Percentiles rank a stretch among this genome's conserved stretches.
phyloP scores from a whole-genome alignment of 2,888 invertebrate species.

The Latrodectus hesperus region DNA sequence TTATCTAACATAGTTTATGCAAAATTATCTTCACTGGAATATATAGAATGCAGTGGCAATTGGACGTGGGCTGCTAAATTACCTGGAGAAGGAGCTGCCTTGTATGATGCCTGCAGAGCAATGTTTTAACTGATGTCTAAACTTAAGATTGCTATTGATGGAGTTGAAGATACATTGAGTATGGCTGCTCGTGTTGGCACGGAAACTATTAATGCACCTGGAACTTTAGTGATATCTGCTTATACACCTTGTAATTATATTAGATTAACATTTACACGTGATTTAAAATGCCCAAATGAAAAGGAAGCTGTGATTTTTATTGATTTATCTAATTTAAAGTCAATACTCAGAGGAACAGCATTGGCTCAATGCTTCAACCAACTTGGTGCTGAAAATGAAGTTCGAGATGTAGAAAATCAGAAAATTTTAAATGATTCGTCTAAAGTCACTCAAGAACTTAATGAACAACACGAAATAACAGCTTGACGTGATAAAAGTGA shows the following conservation, averaged over 20 bases:
- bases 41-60: no score
- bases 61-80: no score
- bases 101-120: no score
- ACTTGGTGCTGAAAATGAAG: constrained; percentile 81
- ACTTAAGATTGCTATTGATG: constrained; percentile 93
- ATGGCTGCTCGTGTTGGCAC: constrained; percentile 93
- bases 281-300: constrained; percentile 82
- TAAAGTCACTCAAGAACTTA: constrained; percentile 86
- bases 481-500: constrained; percentile 98
- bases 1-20: no score
- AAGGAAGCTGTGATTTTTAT: constrained; percentile 82
- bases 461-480: constrained; percentile 82
- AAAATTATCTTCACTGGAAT: no score
- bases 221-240: constrained; percentile 93
- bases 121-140: constrained; percentile 89
- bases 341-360: constrained; percentile 92
- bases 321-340: constrained; percentile 83
- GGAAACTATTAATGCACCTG: constrained; percentile 79
- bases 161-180: constrained; percentile 97
- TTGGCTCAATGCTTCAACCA: constrained; percentile 92
- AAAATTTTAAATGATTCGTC: constrained; percentile 84
- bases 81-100: no score
- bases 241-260: constrained; percentile 97
- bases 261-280: constrained; percentile 88
- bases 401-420: constrained; percentile 87